Base-by-base conservation (phyloP, 2,797 vertebrate genomes). In the Syngnathus acus region DNA sequence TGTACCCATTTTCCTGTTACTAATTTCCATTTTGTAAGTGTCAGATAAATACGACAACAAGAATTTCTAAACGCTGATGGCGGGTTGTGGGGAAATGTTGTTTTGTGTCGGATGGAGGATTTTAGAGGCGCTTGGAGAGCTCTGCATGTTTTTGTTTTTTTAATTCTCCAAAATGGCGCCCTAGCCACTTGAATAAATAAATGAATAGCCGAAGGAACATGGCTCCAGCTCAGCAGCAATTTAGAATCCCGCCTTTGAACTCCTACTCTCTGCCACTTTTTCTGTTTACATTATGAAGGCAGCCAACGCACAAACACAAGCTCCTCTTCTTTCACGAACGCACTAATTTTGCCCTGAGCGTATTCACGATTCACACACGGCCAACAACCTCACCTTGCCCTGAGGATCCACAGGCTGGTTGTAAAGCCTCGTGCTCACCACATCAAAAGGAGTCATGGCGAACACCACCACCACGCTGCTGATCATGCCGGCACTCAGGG, bases 371-470 rank as follows among this genome's bases (percentile, higher is more conserved):
- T 53, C 50, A 53, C n/a, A 8, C 9, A 4, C 43, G 9, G 50
- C 21, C n/a, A 2, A 21, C n/a, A 1, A 55, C 2, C 78, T 88
- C 71, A 93, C 93, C 89, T 91, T 90, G 48, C 93, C 93, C 40
- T 70, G n/a, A 1, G 76, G 75, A 73, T 92, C 87, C 72, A 94
- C 87, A 0, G 92, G 90, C 74, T 94, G 93, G 79, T 92, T 94
- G 86, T 94, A 94, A 72, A 94, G 92, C 1, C 93, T 87, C 0
- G 93, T 94, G 87, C 93, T 93, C 75, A 93, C 75, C 55, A 94
- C 92, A 39, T 94, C 92, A 40, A 94, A 93, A 1, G 93, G 93
- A 0, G 93, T 93, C 92, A 94, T 93, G 2, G 88, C 87, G 61
- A 89, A 17, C 43, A 92, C 92, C 65, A 93, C 90, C 45, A 86